Evolutionary conservation across 2,113 vertebrate genomes (phyloP).

Genomic region (Triplophysa siluroides): DNA sequence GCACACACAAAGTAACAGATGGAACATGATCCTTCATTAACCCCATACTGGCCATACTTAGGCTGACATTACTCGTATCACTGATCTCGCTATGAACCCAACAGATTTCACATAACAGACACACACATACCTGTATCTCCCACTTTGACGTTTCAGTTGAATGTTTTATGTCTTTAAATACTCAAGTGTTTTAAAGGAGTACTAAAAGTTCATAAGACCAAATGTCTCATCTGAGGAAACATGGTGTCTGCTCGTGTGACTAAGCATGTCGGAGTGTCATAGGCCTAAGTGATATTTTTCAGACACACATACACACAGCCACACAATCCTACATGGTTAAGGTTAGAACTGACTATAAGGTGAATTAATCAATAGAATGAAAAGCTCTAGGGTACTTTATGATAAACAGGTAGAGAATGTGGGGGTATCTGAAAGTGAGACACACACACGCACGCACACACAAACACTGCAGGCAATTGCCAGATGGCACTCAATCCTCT

Average conservation of each 20-base stretch:
- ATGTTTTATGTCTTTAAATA: no score
- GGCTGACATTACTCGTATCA: constrained; percentile 18
- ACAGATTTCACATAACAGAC: not conserved
- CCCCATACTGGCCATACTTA: constrained; percentile 39
- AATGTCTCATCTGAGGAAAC: no score
- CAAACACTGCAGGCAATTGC: constrained; percentile 57
- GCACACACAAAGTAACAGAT: constrained; percentile 42
- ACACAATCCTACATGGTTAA: not conserved
- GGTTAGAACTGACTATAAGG: not conserved
- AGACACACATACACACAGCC: not conserved
- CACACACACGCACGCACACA: no score
- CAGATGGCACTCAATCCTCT: constrained; percentile 77
- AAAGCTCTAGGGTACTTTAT: not conserved
- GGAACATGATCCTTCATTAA: constrained; percentile 52
- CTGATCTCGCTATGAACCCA: constrained; percentile 36
- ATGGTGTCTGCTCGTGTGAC: no score
- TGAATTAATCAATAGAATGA: not conserved
- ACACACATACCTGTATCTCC: constrained; percentile 18
- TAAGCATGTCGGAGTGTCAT: no score
- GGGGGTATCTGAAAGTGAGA: not conserved
- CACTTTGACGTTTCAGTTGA: no score
- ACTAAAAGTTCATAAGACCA: no score
- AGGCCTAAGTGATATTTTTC: no score
- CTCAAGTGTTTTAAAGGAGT: no score
- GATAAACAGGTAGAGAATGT: constrained; percentile 1